Evolutionary conservation across 2,113 vertebrate genomes (phyloP).

Genomic region (Egretta garzetta): DNA sequence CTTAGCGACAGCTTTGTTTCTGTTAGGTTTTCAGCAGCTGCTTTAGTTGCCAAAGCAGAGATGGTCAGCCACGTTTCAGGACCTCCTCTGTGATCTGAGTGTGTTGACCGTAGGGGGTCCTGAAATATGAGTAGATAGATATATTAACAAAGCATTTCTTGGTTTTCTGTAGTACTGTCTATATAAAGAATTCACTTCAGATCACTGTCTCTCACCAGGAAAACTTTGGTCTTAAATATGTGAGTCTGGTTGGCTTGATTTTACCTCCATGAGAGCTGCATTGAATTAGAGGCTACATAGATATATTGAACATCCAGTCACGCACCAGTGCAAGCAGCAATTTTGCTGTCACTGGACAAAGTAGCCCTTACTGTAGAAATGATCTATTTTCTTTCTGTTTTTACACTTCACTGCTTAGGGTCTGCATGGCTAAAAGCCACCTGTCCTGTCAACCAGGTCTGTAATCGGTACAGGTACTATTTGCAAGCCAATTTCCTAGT

Average conservation of each 20-base stretch:
- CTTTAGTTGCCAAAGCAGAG: neutral
- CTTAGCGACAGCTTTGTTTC: neutral
- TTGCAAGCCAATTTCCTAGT: neutral
- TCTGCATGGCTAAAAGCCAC: neutral
- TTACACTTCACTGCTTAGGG: neutral
- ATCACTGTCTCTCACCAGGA: neutral
- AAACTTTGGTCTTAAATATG: neutral
- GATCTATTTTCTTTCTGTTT: neutral
- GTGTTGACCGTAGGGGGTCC: neutral
- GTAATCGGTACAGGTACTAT: neutral
- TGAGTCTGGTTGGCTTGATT: neutral
- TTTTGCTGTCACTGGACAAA: neutral
- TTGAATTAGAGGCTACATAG: neutral
- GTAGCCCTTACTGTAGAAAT: neutral
- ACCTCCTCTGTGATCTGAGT: neutral
- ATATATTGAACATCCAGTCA: neutral
- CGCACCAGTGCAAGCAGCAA: neutral
- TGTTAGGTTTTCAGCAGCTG: neutral
- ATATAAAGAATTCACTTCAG: neutral
- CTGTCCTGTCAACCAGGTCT: neutral
- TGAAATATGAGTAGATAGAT: neutral
- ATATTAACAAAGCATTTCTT: neutral
- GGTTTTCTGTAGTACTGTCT: neutral
- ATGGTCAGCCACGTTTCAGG: neutral
- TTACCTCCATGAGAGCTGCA: neutral